Evolutionary conservation across 2,888 invertebrate genomes (phyloP), one percentile per base, ranked within the genome.

Genomic region (Drosophila differens): DNA sequence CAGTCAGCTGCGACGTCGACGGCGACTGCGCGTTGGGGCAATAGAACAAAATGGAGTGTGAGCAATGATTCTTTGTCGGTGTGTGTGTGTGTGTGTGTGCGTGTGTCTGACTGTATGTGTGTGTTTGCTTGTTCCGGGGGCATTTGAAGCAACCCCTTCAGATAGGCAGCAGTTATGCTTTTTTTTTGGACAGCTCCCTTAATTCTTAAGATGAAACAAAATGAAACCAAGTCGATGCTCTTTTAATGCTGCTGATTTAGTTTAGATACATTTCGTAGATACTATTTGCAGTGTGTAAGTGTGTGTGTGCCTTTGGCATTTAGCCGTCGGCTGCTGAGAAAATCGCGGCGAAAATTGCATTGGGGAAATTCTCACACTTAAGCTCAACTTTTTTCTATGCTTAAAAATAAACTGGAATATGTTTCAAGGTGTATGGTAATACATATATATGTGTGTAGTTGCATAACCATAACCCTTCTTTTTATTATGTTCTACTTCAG

Each of bases 1-100:
- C 55, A 66, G 81, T 19, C 37, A 54, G 39, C 74, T 22, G 77
- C 74, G 78, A 65, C 65, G 74, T 49, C 67, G 53, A 25, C 71
- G 32, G 55, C 69, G 84, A 55, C 76, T 67, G 89, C 79, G 70
- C 51, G 82, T 76, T 83, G 86, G 84, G 84, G 84, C 82, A 82
- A 67, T 68, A 51, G 47, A 73, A 76, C 82, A 78, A 85, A 85
- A 77, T 83, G 85, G 86, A 83, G 85, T 82, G 72, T 76, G 85
- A 66, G 85, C 63, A 9, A 16, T 35, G 9, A 16, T 22, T 58
- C n/a, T 53, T 4, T 16, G 55, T 33, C 39, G 51, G 52, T 19
- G 37, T 41, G n/a, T 55, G 60, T 58, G 44, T 53, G 66, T 51
- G 67, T 25, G 57, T 59, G 54, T 54, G 41, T 54, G 44, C 47